These are phyloP conservation scores for Upupa epops DNA, from an alignment of 2,113 vertebrate genomes.

Conservation along the genomic window DNA sequence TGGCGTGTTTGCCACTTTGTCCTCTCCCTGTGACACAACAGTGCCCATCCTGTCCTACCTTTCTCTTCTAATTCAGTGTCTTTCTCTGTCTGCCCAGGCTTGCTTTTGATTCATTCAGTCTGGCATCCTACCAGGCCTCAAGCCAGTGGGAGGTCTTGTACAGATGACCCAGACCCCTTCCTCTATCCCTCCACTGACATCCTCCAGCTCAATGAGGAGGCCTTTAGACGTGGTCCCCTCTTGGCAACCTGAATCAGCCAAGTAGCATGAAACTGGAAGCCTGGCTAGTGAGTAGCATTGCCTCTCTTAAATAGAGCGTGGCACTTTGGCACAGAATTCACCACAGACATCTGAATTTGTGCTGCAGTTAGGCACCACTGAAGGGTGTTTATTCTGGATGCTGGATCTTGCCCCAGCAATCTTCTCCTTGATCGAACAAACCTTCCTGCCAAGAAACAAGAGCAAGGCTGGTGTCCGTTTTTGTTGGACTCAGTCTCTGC, in stretches of 20 bases:
- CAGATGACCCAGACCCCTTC: neutral
- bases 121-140: neutral
- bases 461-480: neutral
- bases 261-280: neutral
- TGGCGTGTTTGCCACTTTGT: neutral
- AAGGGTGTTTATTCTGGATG: neutral
- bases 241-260: neutral
- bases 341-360: neutral
- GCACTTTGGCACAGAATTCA: neutral
- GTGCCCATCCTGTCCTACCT: neutral
- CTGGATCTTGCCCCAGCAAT: slow-evolving; percentile 1
- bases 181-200: neutral
- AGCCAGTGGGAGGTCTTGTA: neutral
- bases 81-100: neutral
- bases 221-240: neutral
- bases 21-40: neutral
- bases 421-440: slow-evolving; percentile 17
- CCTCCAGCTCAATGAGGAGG: neutral
- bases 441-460: neutral
- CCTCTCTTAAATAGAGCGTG: neutral
- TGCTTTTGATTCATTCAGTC: neutral
- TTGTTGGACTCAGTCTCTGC: neutral
- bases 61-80: neutral
- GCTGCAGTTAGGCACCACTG: neutral
- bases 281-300: neutral